Evolutionary conservation across 2,888 invertebrate genomes (phyloP), one percentile per base, ranked within the genome.

Genomic region (Apodemia hepburni): DNA sequence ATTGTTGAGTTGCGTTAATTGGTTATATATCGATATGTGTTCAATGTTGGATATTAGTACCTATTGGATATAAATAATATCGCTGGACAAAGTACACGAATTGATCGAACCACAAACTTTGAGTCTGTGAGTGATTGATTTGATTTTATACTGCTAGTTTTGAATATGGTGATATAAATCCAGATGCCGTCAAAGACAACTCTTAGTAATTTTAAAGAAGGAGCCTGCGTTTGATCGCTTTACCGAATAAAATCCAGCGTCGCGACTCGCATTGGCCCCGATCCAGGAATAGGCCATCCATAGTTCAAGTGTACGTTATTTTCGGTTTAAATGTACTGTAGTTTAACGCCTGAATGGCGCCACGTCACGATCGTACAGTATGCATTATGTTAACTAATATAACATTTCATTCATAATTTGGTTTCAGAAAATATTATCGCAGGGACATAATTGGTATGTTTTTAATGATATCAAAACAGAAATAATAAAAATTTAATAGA

Each of bases 291-390:
- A 83, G 81, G 75, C 79, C 73, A 78, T 81, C 74, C 73, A 77
- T 74, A 79, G 84, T 85, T 86, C 86, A 85, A 87, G 87, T 85
- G 84, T 82, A 84, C 80, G 74, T 76, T 75, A 74, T 79, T 80
- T 85, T 82, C 81, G 79, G 79, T 74, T 73, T 75, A 68, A 66
- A 66, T 70, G 68, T 70, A 64, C 68, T 68, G 68, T 71, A 70
- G 71, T 70, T 69, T 69, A 66, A 73, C 69, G 71, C 73, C 69
- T 71, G 65, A 72, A 71, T 74, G 79, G 74, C 76, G 76, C 75
- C 74, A 18, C 62, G 47, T 62, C 62, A 62, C 45, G 27, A 22
- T 22, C 35, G 47, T 38, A 27, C n/a, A 61, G 54, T 61, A 17
- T 29, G 58, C 29, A 61, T 18, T 29, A 58, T 35, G 33, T 45